Evolutionary conservation across 1,140 invertebrate species (phyloP).

Genomic region (Drosophila virilis): DNA sequence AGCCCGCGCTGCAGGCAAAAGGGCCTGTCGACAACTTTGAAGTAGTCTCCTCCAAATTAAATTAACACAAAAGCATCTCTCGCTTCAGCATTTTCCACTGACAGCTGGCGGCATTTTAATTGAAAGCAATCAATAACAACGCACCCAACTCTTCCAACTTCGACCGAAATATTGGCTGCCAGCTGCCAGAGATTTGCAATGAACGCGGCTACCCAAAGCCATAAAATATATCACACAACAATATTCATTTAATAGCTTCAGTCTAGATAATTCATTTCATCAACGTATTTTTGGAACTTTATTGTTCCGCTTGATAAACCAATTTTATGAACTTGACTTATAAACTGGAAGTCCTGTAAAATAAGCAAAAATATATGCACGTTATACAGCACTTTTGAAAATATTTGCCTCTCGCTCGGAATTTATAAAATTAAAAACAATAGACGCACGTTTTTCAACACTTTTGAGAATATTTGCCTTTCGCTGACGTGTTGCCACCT

Average conservation of each 20-base stretch:
- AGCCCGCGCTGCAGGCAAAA: constrained; percentile 49
- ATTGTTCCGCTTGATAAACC: background rate
- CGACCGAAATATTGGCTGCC: background rate
- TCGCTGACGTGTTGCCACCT: background rate
- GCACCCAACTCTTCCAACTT: constrained; percentile 8
- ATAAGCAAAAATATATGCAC: background rate
- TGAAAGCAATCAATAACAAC: constrained; percentile 74
- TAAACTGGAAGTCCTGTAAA: background rate
- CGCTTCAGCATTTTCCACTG: constrained; percentile 62
- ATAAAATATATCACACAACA: background rate
- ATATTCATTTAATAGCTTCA: background rate
- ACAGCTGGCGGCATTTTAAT: constrained; percentile 73
- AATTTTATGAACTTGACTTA: background rate
- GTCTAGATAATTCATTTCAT: background rate
- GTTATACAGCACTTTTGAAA: background rate
- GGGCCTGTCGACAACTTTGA: constrained; percentile 65
- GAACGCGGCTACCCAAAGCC: constrained; percentile 4
- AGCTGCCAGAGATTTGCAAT: constrained; percentile 13
- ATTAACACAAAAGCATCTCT: constrained; percentile 75
- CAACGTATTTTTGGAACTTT: no score
- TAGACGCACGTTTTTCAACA: background rate
- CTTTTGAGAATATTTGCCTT: background rate
- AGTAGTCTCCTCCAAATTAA: constrained; percentile 68
- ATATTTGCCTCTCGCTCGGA: no score
- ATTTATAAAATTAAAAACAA: no score